Conservation (phyloP, 1,140 invertebrate species). For the Anoplophora glabripennis region DNA sequence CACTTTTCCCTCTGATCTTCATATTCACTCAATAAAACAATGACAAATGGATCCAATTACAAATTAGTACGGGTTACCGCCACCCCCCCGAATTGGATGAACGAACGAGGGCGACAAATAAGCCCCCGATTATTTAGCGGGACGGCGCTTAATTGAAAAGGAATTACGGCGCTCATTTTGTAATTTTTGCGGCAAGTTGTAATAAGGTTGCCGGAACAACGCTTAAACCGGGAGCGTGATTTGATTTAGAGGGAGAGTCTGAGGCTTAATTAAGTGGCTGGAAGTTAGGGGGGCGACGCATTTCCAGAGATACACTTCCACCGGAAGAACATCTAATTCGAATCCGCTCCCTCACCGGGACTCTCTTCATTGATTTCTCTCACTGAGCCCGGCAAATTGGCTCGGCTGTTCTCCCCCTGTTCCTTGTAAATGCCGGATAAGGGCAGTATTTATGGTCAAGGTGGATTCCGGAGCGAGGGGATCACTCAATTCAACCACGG, state of each 20-base stretch:
- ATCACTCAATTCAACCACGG: background rate
- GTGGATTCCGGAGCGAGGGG: background rate
- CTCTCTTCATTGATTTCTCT: slow-evolving; percentile 1
- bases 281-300: slow-evolving; percentile 3
- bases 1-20: no score
- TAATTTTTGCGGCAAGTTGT: slow-evolving; percentile 14
- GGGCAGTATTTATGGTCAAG: slow-evolving; percentile 1
- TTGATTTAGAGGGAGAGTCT: background rate
- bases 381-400: background rate
- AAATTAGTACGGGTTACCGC: no score
- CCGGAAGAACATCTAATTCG: background rate
- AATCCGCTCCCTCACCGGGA: background rate
- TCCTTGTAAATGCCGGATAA: background rate
- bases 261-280: slow-evolving; percentile 7
- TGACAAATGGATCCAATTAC: no score
- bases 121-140: no score
- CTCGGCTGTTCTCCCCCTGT: background rate
- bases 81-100: no score
- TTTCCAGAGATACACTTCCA: background rate
- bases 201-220: slow-evolving; percentile 4
- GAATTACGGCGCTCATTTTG: background rate
- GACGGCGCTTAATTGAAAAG: slow-evolving; percentile 11
- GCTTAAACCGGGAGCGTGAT: background rate
- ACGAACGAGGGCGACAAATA: no score
- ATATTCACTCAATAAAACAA: no score